Evolutionary conservation across 2,797 vertebrate species (phyloP).

Genomic region (Pagetopsis macropterus): DNA sequence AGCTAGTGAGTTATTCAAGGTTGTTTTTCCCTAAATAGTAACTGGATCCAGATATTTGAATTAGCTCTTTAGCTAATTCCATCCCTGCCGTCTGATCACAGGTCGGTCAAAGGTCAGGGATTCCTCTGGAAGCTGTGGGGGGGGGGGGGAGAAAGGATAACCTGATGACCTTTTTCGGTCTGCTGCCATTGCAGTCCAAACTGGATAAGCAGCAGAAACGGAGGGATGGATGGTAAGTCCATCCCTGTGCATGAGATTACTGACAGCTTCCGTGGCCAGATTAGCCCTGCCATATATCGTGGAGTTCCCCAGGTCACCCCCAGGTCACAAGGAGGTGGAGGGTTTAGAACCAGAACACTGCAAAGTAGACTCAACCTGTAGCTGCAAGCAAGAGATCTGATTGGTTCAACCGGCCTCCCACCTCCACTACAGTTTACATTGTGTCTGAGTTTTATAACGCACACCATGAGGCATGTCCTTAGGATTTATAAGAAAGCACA

Average conservation of each 20-base stretch:
- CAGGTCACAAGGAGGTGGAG: conserved; percentile 43
- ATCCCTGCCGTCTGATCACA: conserved; percentile 29
- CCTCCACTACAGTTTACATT: background rate
- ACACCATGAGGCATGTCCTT: background rate
- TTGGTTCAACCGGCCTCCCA: background rate
- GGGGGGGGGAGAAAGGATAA: background rate
- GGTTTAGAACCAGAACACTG: conserved; percentile 27
- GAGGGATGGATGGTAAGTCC: conserved; percentile 55
- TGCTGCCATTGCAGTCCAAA: background rate
- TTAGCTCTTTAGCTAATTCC: conserved; percentile 52
- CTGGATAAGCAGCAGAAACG: conserved; percentile 47
- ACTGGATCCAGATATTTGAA: conserved; percentile 47
- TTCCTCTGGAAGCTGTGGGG: conserved; percentile 3
- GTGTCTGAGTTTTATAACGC: conserved; percentile 6
- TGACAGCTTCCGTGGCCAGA: conserved; percentile 64
- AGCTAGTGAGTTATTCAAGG: conserved; percentile 37
- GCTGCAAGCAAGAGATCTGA: conserved; percentile 17
- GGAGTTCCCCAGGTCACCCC: conserved; percentile 58
- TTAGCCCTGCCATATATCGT: conserved; percentile 63
- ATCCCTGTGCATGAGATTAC: conserved; percentile 72
- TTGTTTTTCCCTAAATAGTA: conserved; percentile 33
- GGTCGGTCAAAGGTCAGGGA: background rate
- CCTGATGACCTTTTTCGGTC: conserved; percentile 33
- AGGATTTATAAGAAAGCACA: background rate
- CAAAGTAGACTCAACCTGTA: conserved; percentile 10